Evolutionary conservation across 2,113 vertebrate genomes (phyloP).

Genomic region (Orycteropus afer): DNA sequence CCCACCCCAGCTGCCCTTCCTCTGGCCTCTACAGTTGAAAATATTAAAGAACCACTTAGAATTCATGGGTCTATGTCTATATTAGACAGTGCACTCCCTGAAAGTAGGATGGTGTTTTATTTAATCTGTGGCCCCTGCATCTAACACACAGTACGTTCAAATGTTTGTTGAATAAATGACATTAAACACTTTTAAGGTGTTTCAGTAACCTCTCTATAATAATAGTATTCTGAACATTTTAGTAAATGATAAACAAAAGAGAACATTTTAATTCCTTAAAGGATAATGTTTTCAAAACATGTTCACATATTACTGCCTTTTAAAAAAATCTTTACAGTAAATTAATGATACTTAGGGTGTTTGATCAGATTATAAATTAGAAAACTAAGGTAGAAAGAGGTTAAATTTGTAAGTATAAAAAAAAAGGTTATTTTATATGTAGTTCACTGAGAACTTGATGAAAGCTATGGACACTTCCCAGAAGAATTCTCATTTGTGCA

Average conservation of each 20-base stretch:
- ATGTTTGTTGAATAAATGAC: not conserved
- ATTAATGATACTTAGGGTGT: not conserved
- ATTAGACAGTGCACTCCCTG: not conserved
- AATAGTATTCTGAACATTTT: not conserved
- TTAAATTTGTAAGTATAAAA: not conserved
- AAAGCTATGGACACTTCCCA: not conserved
- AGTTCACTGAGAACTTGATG: not conserved
- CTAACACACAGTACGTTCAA: not conserved
- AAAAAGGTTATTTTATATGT: not conserved
- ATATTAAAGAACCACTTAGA: not conserved
- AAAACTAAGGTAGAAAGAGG: not conserved
- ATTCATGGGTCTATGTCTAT: not conserved
- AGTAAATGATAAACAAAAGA: not conserved
- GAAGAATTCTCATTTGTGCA: not conserved
- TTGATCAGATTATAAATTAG: conserved; percentile 14
- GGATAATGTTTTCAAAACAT: conserved; percentile 8
- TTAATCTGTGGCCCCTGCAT: not conserved
- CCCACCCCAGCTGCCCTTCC: not conserved
- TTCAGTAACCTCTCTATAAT: not conserved
- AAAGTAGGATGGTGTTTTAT: not conserved
- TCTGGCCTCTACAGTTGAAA: not conserved
- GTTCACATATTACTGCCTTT: not conserved
- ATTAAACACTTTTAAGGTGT: not conserved
- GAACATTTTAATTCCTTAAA: not conserved
- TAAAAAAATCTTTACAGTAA: not conserved